phyloP scores from a whole-genome alignment of 2,797 vertebrate genomes.

The Bradypodion pumilum region DNA sequence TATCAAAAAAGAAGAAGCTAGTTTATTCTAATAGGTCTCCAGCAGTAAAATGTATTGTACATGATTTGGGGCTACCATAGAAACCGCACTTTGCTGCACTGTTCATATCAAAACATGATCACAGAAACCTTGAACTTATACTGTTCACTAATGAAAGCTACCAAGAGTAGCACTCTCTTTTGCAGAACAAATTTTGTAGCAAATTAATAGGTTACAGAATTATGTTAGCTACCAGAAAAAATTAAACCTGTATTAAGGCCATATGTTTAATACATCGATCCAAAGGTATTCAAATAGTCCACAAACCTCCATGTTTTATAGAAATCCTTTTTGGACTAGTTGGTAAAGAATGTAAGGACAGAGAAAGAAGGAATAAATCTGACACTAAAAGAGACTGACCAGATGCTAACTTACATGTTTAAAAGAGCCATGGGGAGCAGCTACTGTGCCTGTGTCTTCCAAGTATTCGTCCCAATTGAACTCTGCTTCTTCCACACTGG shows the following conservation, averaged over 20 bases:
- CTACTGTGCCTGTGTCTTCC: constrained; percentile 89
- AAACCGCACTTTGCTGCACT: not conserved
- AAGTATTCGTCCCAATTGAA: constrained; percentile 98
- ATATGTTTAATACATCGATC: not conserved
- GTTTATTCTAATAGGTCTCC: not conserved
- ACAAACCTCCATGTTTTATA: not conserved
- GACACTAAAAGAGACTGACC: constrained; percentile 9
- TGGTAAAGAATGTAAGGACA: not conserved
- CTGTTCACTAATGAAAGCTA: not conserved
- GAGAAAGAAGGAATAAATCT: not conserved
- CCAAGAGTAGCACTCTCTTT: not conserved
- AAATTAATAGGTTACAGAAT: no score
- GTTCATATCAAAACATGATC: not conserved
- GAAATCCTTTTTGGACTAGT: not conserved
- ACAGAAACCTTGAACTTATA: not conserved
- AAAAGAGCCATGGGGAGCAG: constrained; percentile 93
- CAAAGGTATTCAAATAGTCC: not conserved
- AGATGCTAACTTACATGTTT: constrained; percentile 87
- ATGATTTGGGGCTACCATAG: not conserved
- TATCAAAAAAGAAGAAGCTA: not conserved
- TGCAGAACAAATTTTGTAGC: no score
- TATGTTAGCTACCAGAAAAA: not conserved
- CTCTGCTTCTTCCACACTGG: constrained; percentile 88
- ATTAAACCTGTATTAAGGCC: not conserved
- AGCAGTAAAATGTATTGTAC: not conserved